Evolutionary conservation across 1,140 invertebrate species (phyloP).

Genomic region (Bicyclus anynana): DNA sequence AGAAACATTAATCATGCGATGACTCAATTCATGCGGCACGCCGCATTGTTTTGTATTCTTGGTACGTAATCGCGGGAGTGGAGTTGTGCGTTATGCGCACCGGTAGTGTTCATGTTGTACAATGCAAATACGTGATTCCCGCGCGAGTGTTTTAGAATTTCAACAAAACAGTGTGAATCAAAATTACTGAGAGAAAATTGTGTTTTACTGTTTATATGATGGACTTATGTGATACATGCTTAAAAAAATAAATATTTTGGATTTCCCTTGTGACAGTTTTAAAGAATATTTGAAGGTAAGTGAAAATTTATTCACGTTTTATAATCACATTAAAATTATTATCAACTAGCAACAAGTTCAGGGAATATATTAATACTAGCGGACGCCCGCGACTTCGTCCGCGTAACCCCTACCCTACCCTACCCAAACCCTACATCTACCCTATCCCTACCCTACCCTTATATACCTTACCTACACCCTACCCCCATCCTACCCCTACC

Average conservation of each 20-base stretch:
- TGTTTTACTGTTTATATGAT: conserved; percentile 53
- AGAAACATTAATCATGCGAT: conserved; percentile 11
- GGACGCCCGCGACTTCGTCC: no score
- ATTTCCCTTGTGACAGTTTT: conserved; percentile 27
- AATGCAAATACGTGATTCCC: conserved; percentile 52
- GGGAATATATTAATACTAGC: no score
- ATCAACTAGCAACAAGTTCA: no score
- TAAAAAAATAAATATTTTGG: conserved; percentile 26
- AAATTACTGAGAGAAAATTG: conserved; percentile 53
- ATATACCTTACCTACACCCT: no score
- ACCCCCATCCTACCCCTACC: no score
- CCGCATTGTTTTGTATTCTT: conserved; percentile 61
- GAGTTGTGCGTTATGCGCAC: conserved; percentile 51
- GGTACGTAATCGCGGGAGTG: conserved; percentile 46
- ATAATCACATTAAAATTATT: no score
- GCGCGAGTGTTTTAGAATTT: conserved; percentile 48
- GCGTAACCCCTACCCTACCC: no score
- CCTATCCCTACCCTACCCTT: no score
- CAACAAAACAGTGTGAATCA: conserved; percentile 59
- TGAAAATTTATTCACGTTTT: not conserved
- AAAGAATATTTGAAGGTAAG: conserved; percentile 43
- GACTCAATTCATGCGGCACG: conserved; percentile 32
- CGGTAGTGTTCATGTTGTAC: conserved; percentile 50
- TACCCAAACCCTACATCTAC: no score
- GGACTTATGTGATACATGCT: conserved; percentile 37